These are phyloP conservation scores for Poecilia wingei DNA, from an alignment of 2,797 vertebrate genomes.

Conservation along the genomic window DNA sequence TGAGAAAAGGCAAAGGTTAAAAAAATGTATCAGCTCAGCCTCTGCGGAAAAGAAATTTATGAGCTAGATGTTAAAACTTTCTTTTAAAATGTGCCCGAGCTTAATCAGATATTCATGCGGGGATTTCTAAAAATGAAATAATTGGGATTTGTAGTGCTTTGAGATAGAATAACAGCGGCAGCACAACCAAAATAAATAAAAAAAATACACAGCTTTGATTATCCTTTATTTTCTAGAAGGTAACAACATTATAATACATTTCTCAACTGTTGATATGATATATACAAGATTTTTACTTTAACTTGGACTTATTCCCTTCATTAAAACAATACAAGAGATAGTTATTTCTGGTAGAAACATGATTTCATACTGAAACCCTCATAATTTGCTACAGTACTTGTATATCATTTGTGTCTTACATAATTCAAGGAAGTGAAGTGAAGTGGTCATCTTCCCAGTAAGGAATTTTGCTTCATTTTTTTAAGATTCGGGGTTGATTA, in stretches of 20 bases:
- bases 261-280: not conserved
- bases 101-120: not conserved
- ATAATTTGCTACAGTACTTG: not conserved
- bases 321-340: not conserved
- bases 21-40: slow-evolving; percentile 6
- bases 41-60: not conserved
- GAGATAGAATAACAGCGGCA: not conserved
- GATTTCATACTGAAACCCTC: not conserved
- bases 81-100: not conserved
- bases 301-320: not conserved
- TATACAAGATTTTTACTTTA: not conserved
- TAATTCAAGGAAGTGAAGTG: not conserved
- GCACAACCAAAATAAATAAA: not conserved
- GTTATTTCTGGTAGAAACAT: not conserved
- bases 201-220: not conserved
- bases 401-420: not conserved
- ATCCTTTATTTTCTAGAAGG: not conserved
- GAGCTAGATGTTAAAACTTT: not conserved
- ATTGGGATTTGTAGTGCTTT: slow-evolving; percentile 1
- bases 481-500: not conserved
- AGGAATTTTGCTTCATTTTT: not conserved
- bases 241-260: not conserved
- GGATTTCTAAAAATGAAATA: not conserved
- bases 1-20: slow-evolving; percentile 22
- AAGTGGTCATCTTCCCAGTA: not conserved